Base-by-base conservation (phyloP, 2,113 vertebrate species). In the Myanophis thanlyinensis region DNA sequence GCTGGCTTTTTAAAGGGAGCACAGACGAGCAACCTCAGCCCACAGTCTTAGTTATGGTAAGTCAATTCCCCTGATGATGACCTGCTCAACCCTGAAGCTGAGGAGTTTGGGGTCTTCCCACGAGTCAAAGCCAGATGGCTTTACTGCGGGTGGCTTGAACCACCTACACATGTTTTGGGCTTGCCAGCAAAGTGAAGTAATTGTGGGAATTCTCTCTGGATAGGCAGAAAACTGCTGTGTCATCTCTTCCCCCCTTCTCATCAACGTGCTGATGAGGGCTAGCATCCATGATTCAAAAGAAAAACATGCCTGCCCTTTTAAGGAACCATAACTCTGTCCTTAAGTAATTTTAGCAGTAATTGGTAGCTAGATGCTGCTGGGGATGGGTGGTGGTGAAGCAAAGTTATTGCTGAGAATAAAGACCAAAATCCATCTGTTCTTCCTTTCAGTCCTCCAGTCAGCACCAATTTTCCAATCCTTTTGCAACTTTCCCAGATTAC, bases 241-340 rank as follows among this genome's bases (percentile, higher is more conserved):
- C 88, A 92, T 56, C 52, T 35, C 44, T n/a, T 46, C 44, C 44
- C 12, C 56, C 44, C 44, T 88, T 35, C 52, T 53, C 25, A 40
- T 47, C 67, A 62, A 56, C 7, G 73, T 22, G 44, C 92, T 92
- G 91, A 52, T 51, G 47, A 59, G 25, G 35, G 4, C 52, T 23
- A 85, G 18, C 22, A 56, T 56, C 44, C 51, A 44, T 92, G 92
- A 92, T 40, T 92, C 92, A 89, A 88, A 92, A 89, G 88, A 44
- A 47, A 59, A 89, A 89, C 91, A 89, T 12, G 15, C 13, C 35
- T 49, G 40, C 6, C 62, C 67, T 89, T 85, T 54, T 56, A 84
- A 20, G 88, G 46, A 56, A 73, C 91, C 91, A 56, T 73, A 88
- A 92, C 27, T 53, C 44, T 89, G 67, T 40, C 73, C 49, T 48